Evolutionary conservation across 2,797 vertebrate species (phyloP), one percentile per base, ranked within the genome.

Genomic region (Spea hammondii): DNA sequence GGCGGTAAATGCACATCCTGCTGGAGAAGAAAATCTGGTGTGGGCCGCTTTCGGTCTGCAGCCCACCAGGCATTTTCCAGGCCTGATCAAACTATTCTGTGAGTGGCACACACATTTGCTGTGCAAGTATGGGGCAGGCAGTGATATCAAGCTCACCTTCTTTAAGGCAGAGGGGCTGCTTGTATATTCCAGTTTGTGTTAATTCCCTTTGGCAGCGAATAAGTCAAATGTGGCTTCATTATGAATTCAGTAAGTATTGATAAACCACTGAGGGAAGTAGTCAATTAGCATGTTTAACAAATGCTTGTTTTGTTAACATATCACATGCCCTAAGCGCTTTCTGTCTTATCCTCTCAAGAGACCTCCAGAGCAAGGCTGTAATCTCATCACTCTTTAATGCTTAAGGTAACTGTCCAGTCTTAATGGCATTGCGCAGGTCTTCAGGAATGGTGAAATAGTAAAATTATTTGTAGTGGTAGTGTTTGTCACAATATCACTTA

Each of bases 261-360:
- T 59, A 6, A 46, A 60, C 65, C 53, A 59, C 74, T 68, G 59
- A 65, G 32, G 67, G 9, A 32, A 49, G 12, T 5, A 60, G 75
- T 71, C 62, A 72, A 57, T 78, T 66, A 66, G 45, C 62, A 67
- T 72, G 60, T 72, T 65, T 71, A 48, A 71, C 70, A 66, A 78
- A 66, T 65, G 62, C 59, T 17, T 48, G 76, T 78, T 51, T 32
- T 72, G 70, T 64, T 72, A 66, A 32, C 45, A 57, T 78, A 72
- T 67, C 60, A 62, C 32, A 55, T 66, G 69, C 76, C 69, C 49
- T 54, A 17, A 66, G 49, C 57, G 46, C 59, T 78, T 54, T 17
- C 66, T 10, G 50, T 45, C 5, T 57, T 57, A 65, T 71, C 5
- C 49, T 17, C 69, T 60, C 69, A 10, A 57, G 70, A 70, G 75